Evolutionary conservation across 2,113 vertebrate species (phyloP), one percentile per base, ranked within the genome.

Genomic region (Echinops telfairi): DNA sequence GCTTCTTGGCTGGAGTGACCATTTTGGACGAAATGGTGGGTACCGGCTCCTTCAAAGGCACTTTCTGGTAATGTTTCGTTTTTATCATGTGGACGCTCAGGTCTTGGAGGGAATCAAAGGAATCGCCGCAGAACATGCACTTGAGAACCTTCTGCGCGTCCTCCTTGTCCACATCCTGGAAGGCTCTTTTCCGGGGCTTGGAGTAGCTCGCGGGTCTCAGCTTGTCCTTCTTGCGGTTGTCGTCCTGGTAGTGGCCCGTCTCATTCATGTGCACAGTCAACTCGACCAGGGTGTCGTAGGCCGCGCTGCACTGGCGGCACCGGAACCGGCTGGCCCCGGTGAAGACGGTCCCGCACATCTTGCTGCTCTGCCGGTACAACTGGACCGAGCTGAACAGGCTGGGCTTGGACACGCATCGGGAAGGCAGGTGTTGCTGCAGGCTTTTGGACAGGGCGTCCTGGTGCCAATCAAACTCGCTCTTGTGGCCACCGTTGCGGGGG

Each of bases 61-160:
- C 99, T 99, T 99, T 99, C 98, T 99, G 99, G 99, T 99, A 99
- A 99, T 99, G 99, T 98, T 99, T 99, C 79, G 99, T 99, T 98
- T 99, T 99, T 82, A 99, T 99, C 99, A 99, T 99, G 92, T 99
- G 99, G 96, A 99, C 99, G 0, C 99, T 99, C 97, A 99, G 86
- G 89, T 99, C 99, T 98, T 99, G 99, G 89, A 99, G 99, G 43
- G 99, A 99, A 94, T 99, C 99, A 82, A 99, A 99, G 68, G 99
- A 99, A 97, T 99, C 99, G 71, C 99, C 99, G 64, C 99, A 99
- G 96, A 99, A 99, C 99, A 99, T 99, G 90, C 99, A 99, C 89
- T 99, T 99, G 73, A 99, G 98, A 75, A 99, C 99, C 95, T 99
- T 99, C 81, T 99, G 99, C 1, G 99, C 99, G 29, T 99, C 99